A percentile compares a stretch with the other conserved stretches of the same genome.
These are phyloP conservation scores for Eumacrocentrus americanus DNA, from an alignment of 2,888 invertebrate genomes.

Conservation along the genomic window DNA sequence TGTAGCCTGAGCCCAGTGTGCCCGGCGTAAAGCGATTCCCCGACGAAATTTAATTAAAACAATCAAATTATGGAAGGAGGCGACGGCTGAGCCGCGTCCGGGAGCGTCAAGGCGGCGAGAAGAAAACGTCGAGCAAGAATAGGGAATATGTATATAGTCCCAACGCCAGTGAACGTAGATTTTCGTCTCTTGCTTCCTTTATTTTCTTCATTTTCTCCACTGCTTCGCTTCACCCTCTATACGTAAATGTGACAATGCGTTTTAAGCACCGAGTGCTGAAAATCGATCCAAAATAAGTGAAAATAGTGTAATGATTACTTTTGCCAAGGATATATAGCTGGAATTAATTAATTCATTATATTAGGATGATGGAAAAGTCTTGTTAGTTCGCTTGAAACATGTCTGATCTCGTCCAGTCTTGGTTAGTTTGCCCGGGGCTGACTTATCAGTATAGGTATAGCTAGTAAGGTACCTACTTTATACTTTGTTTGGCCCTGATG, in stretches of 20 bases:
- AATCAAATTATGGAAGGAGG: conserved; percentile 61
- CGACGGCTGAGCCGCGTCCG: conserved; percentile 53
- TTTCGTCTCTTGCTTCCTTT: conserved; percentile 19
- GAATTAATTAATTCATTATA: no score
- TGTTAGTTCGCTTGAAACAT: no score
- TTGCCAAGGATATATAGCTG: no score
- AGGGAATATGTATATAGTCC: background rate
- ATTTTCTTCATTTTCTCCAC: conserved; percentile 9
- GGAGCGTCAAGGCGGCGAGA: conserved; percentile 42
- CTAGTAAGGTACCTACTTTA: conserved; percentile 53
- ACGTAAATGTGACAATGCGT: background rate
- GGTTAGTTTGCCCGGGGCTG: conserved; percentile 52
- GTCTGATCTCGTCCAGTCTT: no score
- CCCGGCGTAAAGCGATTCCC: conserved; percentile 60
- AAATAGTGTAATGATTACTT: conserved; percentile 28
- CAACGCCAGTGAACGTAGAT: conserved; percentile 1
- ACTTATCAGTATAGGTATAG: conserved; percentile 29
- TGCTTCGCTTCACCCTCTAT: background rate
- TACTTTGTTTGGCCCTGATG: conserved; percentile 58
- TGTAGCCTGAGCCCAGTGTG: conserved; percentile 54
- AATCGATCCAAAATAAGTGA: no score
- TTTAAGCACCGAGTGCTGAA: background rate
- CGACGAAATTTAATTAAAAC: conserved; percentile 62
- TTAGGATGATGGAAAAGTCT: no score
- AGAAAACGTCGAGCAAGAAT: conserved; percentile 11